Conservation (phyloP, 2,113 vertebrate genomes). For the Marcusenius ussheri region DNA sequence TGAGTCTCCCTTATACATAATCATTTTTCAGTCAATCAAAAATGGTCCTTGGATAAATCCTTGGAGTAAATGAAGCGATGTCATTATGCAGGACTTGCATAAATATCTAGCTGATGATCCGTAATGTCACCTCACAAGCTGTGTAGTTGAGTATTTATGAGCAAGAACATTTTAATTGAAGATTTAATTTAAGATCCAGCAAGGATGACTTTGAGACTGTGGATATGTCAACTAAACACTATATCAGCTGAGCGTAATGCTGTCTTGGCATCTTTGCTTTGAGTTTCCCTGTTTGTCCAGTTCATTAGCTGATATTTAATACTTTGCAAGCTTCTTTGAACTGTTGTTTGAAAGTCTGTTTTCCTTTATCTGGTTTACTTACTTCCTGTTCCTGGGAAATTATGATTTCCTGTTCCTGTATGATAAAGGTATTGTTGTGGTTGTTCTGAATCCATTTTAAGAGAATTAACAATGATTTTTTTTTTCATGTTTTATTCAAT, state of each 20-base stretch:
- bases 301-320: not conserved
- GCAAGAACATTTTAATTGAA: slow-evolving; percentile 12
- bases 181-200: slow-evolving; percentile 17
- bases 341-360: not conserved
- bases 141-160: slow-evolving; percentile 8
- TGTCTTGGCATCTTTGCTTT: not conserved
- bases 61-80: not conserved
- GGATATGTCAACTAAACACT: not conserved
- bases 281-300: not conserved
- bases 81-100: not conserved
- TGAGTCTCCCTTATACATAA: slow-evolving; percentile 10
- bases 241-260: not conserved
- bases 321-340: not conserved
- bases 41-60: not conserved
- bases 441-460: not conserved
- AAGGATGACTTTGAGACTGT: slow-evolving; percentile 6
- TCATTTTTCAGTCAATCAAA: not conserved
- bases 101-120: slow-evolving; percentile 3
- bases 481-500: not conserved
- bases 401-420: not conserved
- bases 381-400: not conserved
- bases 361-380: not conserved
- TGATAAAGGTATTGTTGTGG: not conserved
- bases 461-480: not conserved
- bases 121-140: not conserved